These are phyloP conservation scores for Steinernema feltiae DNA, from an alignment of 1,140 invertebrate genomes.

Conservation along the genomic window DNA sequence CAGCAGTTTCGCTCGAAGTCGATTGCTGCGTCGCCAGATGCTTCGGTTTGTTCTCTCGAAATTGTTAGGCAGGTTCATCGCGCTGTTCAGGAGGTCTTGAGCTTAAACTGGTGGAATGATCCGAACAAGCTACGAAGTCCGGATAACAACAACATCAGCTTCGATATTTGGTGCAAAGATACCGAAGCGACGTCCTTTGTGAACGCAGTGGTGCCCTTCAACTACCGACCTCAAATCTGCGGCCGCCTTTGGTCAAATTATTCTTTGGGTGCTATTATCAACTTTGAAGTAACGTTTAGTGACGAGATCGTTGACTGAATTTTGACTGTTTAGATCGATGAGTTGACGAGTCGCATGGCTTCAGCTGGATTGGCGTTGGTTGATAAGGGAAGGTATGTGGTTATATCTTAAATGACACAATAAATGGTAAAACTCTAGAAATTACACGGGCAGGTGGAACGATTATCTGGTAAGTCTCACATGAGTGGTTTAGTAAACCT, in stretches of 20 bases:
- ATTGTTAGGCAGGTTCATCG: neutral
- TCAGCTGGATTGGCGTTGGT: constrained; percentile 43
- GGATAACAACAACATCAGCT: too few species aligned
- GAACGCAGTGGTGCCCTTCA: constrained; percentile 4
- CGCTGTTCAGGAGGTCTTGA: neutral
- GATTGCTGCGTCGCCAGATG: neutral
- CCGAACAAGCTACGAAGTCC: neutral
- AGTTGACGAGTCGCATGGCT: constrained; percentile 21
- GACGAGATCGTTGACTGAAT: too few species aligned
- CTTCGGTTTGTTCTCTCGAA: neutral
- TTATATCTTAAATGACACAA: too few species aligned
- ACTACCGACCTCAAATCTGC: constrained; percentile 12
- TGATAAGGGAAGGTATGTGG: constrained; percentile 43
- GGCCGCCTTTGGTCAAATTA: neutral
- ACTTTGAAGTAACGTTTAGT: neutral
- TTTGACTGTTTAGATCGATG: constrained; percentile 41
- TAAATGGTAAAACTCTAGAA: too few species aligned
- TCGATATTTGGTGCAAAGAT: too few species aligned
- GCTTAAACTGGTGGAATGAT: neutral
- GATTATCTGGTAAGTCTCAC: constrained; percentile 41
- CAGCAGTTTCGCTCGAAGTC: neutral
- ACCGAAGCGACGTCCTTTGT: neutral
- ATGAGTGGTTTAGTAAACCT: neutral
- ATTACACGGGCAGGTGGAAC: constrained; percentile 23
- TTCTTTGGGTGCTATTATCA: constrained; percentile 1